Percentiles rank a stretch among this genome's conserved stretches.
These are phyloP conservation scores for Tetragonula carbonaria DNA, from an alignment of 2,888 invertebrate genomes.

Conservation along the genomic window DNA sequence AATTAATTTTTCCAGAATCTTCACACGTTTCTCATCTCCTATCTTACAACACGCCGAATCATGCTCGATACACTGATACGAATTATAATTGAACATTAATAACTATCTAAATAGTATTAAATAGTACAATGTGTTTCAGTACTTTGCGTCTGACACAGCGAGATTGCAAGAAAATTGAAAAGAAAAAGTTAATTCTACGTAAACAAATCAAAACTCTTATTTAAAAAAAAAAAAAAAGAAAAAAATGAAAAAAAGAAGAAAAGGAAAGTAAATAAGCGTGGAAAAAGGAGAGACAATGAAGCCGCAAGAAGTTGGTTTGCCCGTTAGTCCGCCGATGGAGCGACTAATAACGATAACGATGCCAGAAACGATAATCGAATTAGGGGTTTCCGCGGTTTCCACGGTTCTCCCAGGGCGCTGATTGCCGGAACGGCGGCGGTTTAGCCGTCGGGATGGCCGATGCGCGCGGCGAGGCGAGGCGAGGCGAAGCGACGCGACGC, in stretches of 20 bases:
- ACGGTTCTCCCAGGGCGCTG: constrained; percentile 76
- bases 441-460: constrained; percentile 63
- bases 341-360: constrained; percentile 81
- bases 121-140: too few species aligned
- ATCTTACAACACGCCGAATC: too few species aligned
- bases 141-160: too few species aligned
- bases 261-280: not conserved
- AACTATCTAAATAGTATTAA: too few species aligned
- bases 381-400: constrained; percentile 78
- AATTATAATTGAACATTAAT: too few species aligned
- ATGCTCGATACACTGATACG: too few species aligned
- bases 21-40: too few species aligned
- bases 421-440: constrained; percentile 75
- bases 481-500: not conserved
- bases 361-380: constrained; percentile 79
- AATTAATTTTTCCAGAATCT: too few species aligned
- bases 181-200: too few species aligned
- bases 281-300: not conserved
- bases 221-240: not conserved
- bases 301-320: constrained; percentile 8
- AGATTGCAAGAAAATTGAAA: too few species aligned
- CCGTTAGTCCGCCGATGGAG: constrained; percentile 72
- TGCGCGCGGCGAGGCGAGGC: constrained; percentile 37
- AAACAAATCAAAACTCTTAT: too few species aligned
- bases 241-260: too few species aligned